Conservation (phyloP, 2,113 vertebrate genomes). For the Corvus cornix region DNA sequence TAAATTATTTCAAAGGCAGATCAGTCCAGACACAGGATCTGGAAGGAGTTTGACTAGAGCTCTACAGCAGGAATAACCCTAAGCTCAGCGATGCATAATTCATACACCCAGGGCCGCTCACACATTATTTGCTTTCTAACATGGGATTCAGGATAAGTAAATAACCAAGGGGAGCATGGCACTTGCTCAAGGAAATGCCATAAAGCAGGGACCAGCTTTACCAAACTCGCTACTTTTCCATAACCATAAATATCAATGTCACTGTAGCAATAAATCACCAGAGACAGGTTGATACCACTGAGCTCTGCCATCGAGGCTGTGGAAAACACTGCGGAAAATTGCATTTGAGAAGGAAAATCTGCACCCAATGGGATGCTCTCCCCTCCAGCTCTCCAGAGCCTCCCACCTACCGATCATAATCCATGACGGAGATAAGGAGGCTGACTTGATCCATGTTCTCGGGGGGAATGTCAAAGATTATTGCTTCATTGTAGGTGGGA, state of each 20-base stretch:
- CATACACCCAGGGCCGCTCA: not conserved
- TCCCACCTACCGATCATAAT: slow-evolving; percentile 90
- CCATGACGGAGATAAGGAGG: slow-evolving; percentile 97
- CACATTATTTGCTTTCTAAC: not conserved
- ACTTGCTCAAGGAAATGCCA: not conserved
- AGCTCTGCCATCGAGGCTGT: not conserved
- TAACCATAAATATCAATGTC: not conserved
- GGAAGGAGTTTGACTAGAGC: not conserved
- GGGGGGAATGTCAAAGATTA: slow-evolving; percentile 98
- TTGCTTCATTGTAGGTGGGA: slow-evolving; percentile 96
- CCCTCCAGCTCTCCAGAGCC: not conserved
- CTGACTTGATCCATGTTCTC: slow-evolving; percentile 99
- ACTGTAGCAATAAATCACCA: not conserved
- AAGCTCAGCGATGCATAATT: not conserved
- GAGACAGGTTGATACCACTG: not conserved
- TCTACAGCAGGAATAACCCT: not conserved
- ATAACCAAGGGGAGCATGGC: not conserved
- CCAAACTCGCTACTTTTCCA: not conserved
- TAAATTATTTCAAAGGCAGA: fast-evolving
- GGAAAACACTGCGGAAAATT: not conserved
- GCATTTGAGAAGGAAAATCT: not conserved
- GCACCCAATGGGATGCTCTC: not conserved
- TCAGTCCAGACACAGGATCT: not conserved
- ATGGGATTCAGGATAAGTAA: not conserved
- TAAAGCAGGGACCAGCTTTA: not conserved